Percentiles rank a stretch among this genome's conserved stretches.
Evolutionary conservation across 2,888 invertebrate species (phyloP).

Genomic region (Drosophila lacicola): DNA sequence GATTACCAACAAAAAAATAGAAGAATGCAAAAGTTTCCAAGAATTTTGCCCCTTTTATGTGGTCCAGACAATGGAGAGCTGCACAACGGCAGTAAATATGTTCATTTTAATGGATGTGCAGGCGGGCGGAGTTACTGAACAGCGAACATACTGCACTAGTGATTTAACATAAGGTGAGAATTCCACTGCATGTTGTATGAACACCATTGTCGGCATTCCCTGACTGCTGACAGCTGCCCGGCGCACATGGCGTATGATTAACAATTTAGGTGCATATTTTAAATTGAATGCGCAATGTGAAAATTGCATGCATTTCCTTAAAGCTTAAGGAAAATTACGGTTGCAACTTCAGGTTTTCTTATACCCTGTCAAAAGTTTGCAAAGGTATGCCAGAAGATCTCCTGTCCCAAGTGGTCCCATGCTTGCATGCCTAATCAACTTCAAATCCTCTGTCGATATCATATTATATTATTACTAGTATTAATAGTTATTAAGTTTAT

Average conservation of each 20-base stretch:
- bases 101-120: background rate
- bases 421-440: too few relatives aligned
- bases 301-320: constrained; percentile 41
- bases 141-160: constrained; percentile 16
- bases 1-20: constrained; percentile 45
- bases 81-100: constrained; percentile 12
- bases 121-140: background rate
- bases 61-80: constrained; percentile 19
- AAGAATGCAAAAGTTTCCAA: constrained; percentile 20
- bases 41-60: constrained; percentile 18
- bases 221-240: constrained; percentile 28
- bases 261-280: constrained; percentile 70
- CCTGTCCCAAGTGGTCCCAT: background rate
- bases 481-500: too few relatives aligned
- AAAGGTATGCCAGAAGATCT: too few relatives aligned
- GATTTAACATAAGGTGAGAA: constrained; percentile 20
- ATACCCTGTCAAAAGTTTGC: background rate
- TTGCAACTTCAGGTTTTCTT: background rate
- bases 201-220: background rate
- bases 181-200: constrained; percentile 3
- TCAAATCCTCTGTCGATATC: too few relatives aligned
- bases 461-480: too few relatives aligned
- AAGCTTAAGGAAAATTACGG: background rate
- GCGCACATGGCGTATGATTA: constrained; percentile 73
- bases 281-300: constrained; percentile 41